Conservation (phyloP, 2,888 invertebrate species). For the Sicus ferrugineus region DNA sequence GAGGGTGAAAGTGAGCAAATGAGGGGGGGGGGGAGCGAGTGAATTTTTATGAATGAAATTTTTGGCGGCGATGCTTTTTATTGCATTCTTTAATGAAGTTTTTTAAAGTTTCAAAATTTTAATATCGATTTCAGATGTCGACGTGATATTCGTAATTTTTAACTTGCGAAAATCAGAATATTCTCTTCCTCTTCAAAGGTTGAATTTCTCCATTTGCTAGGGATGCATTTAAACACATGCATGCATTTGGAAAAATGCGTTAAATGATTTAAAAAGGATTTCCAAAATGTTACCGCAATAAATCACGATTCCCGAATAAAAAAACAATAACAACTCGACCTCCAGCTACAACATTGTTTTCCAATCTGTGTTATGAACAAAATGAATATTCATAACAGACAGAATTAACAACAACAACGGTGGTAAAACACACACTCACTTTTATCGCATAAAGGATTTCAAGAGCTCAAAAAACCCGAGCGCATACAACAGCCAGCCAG, state of each 20-base stretch:
- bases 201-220: not conserved
- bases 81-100: not conserved
- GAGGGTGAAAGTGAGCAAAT: too few species aligned
- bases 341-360: not conserved
- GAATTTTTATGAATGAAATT: conserved; percentile 35
- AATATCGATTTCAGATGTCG: not conserved
- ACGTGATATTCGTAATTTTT: not conserved
- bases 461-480: not conserved
- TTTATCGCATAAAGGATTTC: not conserved
- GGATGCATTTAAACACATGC: not conserved
- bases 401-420: not conserved
- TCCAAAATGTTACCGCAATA: conserved; percentile 44
- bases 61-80: conserved; percentile 12
- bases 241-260: conserved; percentile 42
- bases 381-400: conserved; percentile 13
- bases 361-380: not conserved
- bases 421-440: not conserved
- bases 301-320: conserved; percentile 37
- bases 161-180: not conserved
- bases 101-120: not conserved
- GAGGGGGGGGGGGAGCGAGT: conserved; percentile 1
- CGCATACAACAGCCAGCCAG: not conserved
- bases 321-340: conserved; percentile 11
- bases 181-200: not conserved
- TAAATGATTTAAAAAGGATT: conserved; percentile 35